phyloP scores from a whole-genome alignment of 2,797 vertebrate species.

The Scomberomorus guttatus region DNA sequence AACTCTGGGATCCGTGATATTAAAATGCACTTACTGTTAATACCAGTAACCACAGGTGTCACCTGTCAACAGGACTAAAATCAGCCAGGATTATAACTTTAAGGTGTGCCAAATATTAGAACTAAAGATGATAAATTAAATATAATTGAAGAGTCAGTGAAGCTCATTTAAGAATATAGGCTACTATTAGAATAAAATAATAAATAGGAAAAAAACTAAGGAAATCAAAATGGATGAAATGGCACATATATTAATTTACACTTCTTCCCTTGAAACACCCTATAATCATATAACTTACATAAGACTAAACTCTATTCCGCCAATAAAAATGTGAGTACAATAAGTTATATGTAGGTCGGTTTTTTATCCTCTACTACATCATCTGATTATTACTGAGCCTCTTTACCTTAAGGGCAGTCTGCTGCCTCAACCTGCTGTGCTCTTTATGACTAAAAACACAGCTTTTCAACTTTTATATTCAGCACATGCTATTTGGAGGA shows the following conservation, averaged over 20 bases:
- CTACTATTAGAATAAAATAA: background rate
- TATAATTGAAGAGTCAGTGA: background rate
- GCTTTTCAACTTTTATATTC: constrained; percentile 31
- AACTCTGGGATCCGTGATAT: background rate
- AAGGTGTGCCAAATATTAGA: background rate
- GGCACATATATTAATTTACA: background rate
- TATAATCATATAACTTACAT: background rate
- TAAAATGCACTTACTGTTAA: background rate
- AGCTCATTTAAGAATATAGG: background rate
- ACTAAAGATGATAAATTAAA: background rate
- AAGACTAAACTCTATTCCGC: constrained; percentile 19
- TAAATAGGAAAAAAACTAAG: background rate
- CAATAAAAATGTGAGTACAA: constrained; percentile 30
- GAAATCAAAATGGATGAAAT: background rate
- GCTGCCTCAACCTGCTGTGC: constrained; percentile 49
- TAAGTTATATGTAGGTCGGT: constrained; percentile 2
- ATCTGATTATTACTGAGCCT: constrained; percentile 18
- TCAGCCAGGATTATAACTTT: background rate
- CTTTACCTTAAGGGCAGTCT: constrained; percentile 34
- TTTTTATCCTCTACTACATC: constrained; percentile 16
- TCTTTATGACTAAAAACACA: constrained; percentile 33
- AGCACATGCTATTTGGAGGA: constrained; percentile 9
- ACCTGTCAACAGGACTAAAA: too few relatives aligned
- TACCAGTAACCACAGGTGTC: background rate
- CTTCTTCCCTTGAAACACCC: background rate